Evolutionary conservation across 2,113 vertebrate genomes (phyloP).

Genomic region (Coregonus clupeaformis): DNA sequence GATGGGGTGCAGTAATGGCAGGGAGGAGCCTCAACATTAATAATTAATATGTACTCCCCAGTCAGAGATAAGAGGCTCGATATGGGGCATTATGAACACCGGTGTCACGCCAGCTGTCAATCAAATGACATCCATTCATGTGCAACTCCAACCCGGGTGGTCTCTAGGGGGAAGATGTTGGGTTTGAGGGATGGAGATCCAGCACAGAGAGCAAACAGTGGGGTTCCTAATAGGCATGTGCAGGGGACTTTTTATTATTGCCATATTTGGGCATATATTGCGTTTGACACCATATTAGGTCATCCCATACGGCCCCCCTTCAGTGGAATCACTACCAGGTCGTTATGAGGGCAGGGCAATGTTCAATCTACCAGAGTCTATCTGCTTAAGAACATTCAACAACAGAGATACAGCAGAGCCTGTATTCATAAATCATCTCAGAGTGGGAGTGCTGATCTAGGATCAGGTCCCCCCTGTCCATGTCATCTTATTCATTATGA

Average conservation of each 20-base stretch:
- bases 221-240: constrained; percentile 13
- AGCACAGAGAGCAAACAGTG: constrained; percentile 39
- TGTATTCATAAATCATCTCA: too few species aligned
- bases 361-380: too few species aligned
- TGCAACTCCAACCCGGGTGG: constrained; percentile 31
- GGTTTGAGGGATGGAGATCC: constrained; percentile 14
- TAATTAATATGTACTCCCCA: constrained; percentile 67
- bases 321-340: too few species aligned
- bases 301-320: too few species aligned
- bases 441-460: too few species aligned
- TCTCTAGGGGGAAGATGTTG: constrained; percentile 45
- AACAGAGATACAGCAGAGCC: too few species aligned
- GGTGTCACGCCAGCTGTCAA: constrained; percentile 65
- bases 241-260: constrained; percentile 16
- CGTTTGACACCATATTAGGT: background rate
- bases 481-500: too few species aligned
- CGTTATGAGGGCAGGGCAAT: background rate
- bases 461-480: too few species aligned
- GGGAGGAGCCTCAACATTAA: constrained; percentile 62
- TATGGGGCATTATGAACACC: constrained; percentile 63
- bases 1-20: constrained; percentile 48
- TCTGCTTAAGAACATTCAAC: too few species aligned
- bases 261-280: constrained; percentile 65
- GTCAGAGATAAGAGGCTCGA: constrained; percentile 61
- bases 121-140: constrained; percentile 64